Evolutionary conservation across 2,113 vertebrate species (phyloP).

Genomic region (Ptychochromis oligacanthus): DNA sequence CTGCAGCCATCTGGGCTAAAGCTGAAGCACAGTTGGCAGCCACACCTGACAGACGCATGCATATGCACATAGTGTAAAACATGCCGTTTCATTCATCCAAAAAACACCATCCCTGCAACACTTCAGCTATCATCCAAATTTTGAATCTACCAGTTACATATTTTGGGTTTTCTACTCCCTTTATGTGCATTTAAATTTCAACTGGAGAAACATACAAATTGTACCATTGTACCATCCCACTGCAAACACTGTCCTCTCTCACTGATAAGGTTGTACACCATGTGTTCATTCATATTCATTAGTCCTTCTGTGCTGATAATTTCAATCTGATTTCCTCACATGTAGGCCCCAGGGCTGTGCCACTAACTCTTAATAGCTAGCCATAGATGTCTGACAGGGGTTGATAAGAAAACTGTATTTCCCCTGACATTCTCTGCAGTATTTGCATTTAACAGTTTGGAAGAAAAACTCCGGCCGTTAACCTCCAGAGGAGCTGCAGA

Average conservation of each 20-base stretch:
- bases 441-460: not conserved
- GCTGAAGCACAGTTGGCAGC: constrained; percentile 97
- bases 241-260: not conserved
- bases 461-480: accelerated
- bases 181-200: not conserved
- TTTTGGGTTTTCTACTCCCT: accelerated
- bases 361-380: not conserved
- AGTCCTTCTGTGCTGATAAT: not conserved
- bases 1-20: constrained; percentile 97
- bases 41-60: constrained; percentile 82
- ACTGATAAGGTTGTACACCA: not conserved
- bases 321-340: not conserved
- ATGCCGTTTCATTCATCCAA: not conserved
- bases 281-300: constrained; percentile 22
- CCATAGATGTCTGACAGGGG: not conserved
- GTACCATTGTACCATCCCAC: not conserved
- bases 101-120: not conserved
- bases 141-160: not conserved
- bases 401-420: not conserved
- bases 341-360: not conserved
- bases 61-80: not conserved
- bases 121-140: not conserved
- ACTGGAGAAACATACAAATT: not conserved
- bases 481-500: not conserved
- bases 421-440: not conserved